Conservation (phyloP, 2,113 vertebrate species). For the Cavia aperea region DNA sequence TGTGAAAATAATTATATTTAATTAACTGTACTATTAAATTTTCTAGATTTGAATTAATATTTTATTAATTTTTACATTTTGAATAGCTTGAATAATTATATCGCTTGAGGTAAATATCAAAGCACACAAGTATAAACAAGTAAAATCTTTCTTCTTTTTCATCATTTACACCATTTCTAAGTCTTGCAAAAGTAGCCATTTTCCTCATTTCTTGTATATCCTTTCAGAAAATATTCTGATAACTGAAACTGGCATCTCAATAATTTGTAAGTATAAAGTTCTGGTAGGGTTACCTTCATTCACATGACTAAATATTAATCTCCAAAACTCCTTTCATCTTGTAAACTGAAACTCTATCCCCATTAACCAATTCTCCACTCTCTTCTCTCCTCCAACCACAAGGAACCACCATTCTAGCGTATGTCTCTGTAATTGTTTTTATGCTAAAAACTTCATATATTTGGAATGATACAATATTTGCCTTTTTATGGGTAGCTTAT, state of each 20-base stretch:
- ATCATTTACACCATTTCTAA: too few species aligned
- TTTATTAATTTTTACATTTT: neutral
- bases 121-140: neutral
- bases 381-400: accelerated
- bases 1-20: neutral
- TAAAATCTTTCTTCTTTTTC: neutral
- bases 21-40: neutral
- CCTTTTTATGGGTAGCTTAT: neutral
- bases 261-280: neutral
- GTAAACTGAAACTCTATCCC: neutral
- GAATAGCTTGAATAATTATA: neutral
- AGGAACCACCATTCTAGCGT: neutral
- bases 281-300: neutral
- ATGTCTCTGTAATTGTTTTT: neutral
- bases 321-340: neutral
- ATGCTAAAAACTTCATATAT: neutral
- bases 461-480: neutral
- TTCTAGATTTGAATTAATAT: neutral
- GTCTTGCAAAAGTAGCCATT: neutral
- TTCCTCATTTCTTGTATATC: neutral
- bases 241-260: neutral
- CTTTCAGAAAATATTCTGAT: neutral
- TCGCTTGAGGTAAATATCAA: neutral
- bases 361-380: neutral
- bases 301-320: neutral